These are phyloP conservation scores for Atta colombica DNA, from an alignment of 1,140 invertebrate genomes.

Conservation along the genomic window DNA sequence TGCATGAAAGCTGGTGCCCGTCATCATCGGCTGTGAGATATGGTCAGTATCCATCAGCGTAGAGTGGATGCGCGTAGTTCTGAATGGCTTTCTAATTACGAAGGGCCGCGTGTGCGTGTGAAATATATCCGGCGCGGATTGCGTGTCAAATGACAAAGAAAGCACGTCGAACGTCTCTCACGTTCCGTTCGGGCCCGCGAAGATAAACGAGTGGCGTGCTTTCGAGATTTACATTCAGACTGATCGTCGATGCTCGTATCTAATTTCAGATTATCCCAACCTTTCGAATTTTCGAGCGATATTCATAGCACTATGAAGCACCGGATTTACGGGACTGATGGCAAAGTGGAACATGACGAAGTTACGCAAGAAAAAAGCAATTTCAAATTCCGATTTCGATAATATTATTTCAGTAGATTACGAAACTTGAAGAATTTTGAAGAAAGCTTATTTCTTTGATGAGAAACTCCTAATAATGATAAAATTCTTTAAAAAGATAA, in stretches of 20 bases:
- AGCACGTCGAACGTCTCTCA: constrained; percentile 57
- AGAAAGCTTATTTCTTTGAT: neutral
- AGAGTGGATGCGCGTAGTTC: constrained; percentile 68
- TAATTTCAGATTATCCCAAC: constrained; percentile 51
- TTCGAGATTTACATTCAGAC: constrained; percentile 6
- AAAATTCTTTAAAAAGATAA: neutral
- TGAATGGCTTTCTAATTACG: constrained; percentile 77
- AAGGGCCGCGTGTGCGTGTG: constrained; percentile 64
- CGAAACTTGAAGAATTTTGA: neutral
- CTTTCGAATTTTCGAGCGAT: constrained; percentile 25
- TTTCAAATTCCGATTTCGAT: neutral
- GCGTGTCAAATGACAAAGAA: constrained; percentile 63
- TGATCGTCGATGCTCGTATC: constrained; percentile 20
- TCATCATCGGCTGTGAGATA: constrained; percentile 70
- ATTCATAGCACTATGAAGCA: neutral
- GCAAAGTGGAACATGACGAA: neutral
- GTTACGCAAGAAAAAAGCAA: neutral
- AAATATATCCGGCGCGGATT: constrained; percentile 69
- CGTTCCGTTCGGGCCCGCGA: constrained; percentile 31
- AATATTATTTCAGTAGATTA: constrained; percentile 3
- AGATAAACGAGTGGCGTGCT: constrained; percentile 58
- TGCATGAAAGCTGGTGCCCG: constrained; percentile 67
- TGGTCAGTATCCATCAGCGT: constrained; percentile 74
- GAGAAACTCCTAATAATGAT: neutral
- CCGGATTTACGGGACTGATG: neutral